phyloP scores from a whole-genome alignment of 2,797 vertebrate species.

The Xyrichtys novacula region DNA sequence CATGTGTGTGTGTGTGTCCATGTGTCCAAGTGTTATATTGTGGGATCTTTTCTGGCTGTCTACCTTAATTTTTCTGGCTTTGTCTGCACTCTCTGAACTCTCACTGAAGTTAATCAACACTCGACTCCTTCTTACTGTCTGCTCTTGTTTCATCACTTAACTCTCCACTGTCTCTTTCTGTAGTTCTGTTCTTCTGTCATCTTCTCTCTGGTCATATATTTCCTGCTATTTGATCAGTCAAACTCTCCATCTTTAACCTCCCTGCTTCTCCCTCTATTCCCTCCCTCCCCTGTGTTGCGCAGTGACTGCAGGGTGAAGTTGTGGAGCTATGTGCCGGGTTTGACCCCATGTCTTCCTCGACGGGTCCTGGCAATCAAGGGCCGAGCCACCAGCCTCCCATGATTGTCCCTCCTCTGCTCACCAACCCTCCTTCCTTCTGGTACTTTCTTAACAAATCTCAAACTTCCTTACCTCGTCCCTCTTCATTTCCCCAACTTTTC shows the following conservation, averaged over 20 bases:
- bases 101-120: slow-evolving; percentile 18
- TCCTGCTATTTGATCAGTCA: slow-evolving; percentile 16
- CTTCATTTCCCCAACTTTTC: background rate
- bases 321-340: slow-evolving; percentile 98
- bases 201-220: slow-evolving; percentile 10
- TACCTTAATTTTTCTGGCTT: background rate
- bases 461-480: background rate
- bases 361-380: slow-evolving; percentile 99
- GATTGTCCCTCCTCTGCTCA: slow-evolving; percentile 80
- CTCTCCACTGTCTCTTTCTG: slow-evolving; percentile 4
- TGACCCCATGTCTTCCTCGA: slow-evolving; percentile 98
- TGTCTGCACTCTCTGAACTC: slow-evolving; percentile 10
- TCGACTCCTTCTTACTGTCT: slow-evolving; percentile 7
- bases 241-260: slow-evolving; percentile 18
- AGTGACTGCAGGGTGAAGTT: slow-evolving; percentile 99
- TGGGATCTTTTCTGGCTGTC: background rate
- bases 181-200: background rate
- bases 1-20: background rate
- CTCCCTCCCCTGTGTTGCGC: slow-evolving; percentile 41
- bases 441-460: slow-evolving; percentile 65
- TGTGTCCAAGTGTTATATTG: slow-evolving; percentile 1
- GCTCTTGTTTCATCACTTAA: slow-evolving; percentile 9
- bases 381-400: slow-evolving; percentile 98
- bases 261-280: slow-evolving; percentile 16
- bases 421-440: slow-evolving; percentile 76